phyloP scores from a whole-genome alignment of 2,797 vertebrate genomes.

The Sebastes hubbsi region DNA sequence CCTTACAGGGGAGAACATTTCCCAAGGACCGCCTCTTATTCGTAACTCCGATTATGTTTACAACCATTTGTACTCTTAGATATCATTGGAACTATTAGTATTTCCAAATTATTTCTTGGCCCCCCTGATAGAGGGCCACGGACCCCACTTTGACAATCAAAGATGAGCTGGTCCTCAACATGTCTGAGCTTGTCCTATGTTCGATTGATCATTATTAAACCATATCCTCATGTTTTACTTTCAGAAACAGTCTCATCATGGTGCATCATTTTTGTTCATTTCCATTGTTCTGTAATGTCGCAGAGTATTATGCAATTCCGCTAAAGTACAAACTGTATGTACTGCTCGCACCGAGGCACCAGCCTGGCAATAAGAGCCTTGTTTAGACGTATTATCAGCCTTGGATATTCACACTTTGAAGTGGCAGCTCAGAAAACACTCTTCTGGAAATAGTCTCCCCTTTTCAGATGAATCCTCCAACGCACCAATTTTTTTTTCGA shows the following conservation, averaged over 20 bases:
- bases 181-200: conserved; percentile 18
- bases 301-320: not conserved
- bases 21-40: not conserved
- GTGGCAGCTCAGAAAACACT: conserved; percentile 61
- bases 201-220: not conserved
- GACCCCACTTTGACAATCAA: not conserved
- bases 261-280: not conserved
- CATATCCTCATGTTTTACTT: not conserved
- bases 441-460: conserved; percentile 65
- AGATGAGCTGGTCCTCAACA: not conserved
- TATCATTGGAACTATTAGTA: not conserved
- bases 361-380: conserved; percentile 24
- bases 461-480: conserved; percentile 69
- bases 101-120: not conserved
- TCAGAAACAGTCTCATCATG: not conserved
- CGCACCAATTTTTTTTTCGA: conserved; percentile 40
- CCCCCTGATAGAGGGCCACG: too few relatives aligned
- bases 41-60: not conserved
- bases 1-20: too few relatives aligned
- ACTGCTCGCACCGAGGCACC: conserved; percentile 17
- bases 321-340: conserved; percentile 24
- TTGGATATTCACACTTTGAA: conserved; percentile 69
- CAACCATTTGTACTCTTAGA: not conserved
- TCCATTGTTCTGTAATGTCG: not conserved
- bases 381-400: conserved; percentile 56